Evolutionary conservation across 2,113 vertebrate genomes (phyloP), one percentile per base, ranked within the genome.

Genomic region (Leuciscus idus): DNA sequence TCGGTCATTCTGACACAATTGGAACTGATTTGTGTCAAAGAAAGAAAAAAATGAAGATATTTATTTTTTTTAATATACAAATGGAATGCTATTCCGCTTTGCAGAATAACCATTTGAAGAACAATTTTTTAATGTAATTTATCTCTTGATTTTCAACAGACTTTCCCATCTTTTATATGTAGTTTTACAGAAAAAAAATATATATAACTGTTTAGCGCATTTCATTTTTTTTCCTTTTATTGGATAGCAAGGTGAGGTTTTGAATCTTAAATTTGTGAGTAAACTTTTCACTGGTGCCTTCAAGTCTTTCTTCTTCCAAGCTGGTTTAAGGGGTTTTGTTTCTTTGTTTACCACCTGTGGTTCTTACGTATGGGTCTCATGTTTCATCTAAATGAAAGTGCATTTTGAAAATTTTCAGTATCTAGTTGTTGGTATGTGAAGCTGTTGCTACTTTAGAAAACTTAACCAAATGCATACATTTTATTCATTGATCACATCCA

Each of bases 251-350:
- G 59, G 80, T 26, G 13, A 46, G 50, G 23, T 11, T 61, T 50
- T 12, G 8, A 50, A 26, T 39, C 46, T 73, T 46, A 75, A 76
- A 75, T 83, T 43, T 77, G 64, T 79, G 61, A 76, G 62, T 50
- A 72, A 76, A 88, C 55, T 75, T 86, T 84, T 88, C 85, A 88
- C 89, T 89, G 89, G 90, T 91, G 90, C 88, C 89, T 90, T 91
- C 80, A 84, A 89, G 36, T 77, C 59, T 78, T 87, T 80, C 66
- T 50, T 84, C 61, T 81, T 84, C 72, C 86, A 84, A 82, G 61
- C 78, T 83, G 80, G 85, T 89, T 39, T n/a, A 87, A 21, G 28
- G 79, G 78, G 43, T 84, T 70, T 73, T 64, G 61, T 81, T 62
- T 86, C 8, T 87, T 30, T 36, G 8, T 86, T 74, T 87, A 43